Conservation (phyloP, 2,888 invertebrate species). For the Mamestra brassicae region DNA sequence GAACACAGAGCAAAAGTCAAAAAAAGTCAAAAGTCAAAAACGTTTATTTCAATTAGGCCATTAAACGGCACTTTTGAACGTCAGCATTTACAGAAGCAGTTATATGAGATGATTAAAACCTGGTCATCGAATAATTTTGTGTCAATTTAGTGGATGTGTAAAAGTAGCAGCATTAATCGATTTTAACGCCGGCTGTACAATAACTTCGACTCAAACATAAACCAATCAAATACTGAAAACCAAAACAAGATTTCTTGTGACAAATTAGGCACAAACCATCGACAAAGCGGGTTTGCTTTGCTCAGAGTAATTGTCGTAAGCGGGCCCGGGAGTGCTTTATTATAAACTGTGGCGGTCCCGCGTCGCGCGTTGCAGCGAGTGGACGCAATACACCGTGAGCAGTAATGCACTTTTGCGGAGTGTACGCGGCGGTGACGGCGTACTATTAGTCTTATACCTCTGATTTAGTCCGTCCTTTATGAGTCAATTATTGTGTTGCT, state of each 20-base stretch:
- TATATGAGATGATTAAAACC: too few species aligned
- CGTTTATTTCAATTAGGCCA: too few species aligned
- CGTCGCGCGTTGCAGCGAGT: slow-evolving; percentile 13
- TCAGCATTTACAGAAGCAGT: too few species aligned
- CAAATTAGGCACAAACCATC: slow-evolving; percentile 43
- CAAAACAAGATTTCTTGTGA: slow-evolving; percentile 26
- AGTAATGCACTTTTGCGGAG: slow-evolving; percentile 55
- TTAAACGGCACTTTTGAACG: too few species aligned
- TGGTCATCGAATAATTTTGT: too few species aligned
- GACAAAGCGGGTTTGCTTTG: slow-evolving; percentile 38
- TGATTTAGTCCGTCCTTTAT: slow-evolving; percentile 18
- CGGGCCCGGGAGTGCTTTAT: slow-evolving; percentile 56
- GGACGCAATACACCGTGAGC: slow-evolving; percentile 36
- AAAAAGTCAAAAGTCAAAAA: too few species aligned
- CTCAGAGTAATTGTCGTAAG: slow-evolving; percentile 52
- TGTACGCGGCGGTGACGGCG: not conserved
- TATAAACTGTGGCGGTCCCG: slow-evolving; percentile 25
- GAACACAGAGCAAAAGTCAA: too few species aligned
- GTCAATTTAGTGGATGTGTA: too few species aligned
- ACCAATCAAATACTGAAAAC: not conserved
- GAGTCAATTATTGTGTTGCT: slow-evolving; percentile 7
- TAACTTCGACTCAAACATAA: too few species aligned
- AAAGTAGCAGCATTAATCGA: too few species aligned
- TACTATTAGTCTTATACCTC: slow-evolving; percentile 35
- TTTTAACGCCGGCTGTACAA: too few species aligned